A percentile compares a stretch with the other conserved stretches of the same genome.
Conservation (phyloP, 2,113 vertebrate genomes). For the Falco punctatus region DNA sequence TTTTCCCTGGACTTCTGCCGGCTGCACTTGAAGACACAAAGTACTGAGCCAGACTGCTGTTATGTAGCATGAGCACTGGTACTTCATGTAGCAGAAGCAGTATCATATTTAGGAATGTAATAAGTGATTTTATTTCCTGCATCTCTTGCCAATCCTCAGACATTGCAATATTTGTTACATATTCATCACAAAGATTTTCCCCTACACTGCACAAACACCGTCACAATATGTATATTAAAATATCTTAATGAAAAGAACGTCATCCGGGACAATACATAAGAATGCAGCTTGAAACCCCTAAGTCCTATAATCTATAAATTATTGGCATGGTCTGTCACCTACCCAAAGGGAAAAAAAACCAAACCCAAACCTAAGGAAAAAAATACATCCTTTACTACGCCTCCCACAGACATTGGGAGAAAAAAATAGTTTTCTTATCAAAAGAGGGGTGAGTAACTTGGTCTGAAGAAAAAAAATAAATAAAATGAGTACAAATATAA, state of each 20-base stretch:
- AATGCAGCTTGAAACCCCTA: background rate
- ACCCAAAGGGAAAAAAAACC: background rate
- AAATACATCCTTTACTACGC: background rate
- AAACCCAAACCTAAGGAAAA: background rate
- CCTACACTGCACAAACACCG: background rate
- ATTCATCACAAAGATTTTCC: background rate
- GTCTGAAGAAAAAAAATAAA: background rate
- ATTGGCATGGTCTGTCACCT: background rate
- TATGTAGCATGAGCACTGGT: background rate
- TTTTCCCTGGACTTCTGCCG: background rate
- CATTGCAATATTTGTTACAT: background rate
- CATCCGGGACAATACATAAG: background rate
- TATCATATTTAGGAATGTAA: background rate
- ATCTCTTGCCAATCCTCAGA: background rate
- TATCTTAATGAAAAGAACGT: background rate
- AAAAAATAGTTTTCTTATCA: background rate
- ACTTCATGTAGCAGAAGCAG: background rate
- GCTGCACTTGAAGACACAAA: background rate
- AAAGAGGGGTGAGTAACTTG: background rate
- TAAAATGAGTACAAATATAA: background rate
- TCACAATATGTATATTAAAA: background rate
- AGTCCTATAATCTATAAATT: background rate
- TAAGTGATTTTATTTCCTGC: background rate
- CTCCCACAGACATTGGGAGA: background rate
- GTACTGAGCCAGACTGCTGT: background rate